Evolutionary conservation across 2,888 invertebrate species (phyloP).

Genomic region (Rotaria sp.): DNA sequence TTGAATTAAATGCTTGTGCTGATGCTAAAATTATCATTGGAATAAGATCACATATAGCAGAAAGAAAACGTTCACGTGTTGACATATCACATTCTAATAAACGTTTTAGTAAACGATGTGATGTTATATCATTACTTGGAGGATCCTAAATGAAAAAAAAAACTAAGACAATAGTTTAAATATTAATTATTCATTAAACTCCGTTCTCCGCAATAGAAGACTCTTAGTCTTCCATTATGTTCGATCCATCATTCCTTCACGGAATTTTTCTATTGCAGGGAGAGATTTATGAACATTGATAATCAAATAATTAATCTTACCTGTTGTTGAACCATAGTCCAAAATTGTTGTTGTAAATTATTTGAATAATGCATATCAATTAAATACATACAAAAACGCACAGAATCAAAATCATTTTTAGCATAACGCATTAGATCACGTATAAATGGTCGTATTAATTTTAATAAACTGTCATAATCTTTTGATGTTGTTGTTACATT

Average conservation of each 20-base stretch:
- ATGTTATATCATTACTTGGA: neutral
- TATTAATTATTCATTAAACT: too few species aligned
- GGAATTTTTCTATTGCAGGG: too few species aligned
- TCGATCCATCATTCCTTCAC: too few species aligned
- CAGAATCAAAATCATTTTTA: slow-evolving; percentile 18
- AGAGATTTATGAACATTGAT: too few species aligned
- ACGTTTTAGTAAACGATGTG: slow-evolving; percentile 25
- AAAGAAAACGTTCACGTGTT: slow-evolving; percentile 15
- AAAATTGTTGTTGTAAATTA: slow-evolving; percentile 1
- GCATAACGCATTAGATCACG: neutral
- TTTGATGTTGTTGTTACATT: neutral
- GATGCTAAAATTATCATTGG: slow-evolving; percentile 3
- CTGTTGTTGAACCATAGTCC: neutral
- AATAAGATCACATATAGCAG: neutral
- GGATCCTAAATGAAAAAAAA: neutral
- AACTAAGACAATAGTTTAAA: neutral
- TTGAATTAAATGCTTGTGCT: neutral
- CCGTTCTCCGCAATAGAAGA: too few species aligned
- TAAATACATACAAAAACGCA: neutral
- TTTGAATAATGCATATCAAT: slow-evolving; percentile 11
- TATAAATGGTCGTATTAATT: neutral
- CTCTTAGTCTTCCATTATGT: too few species aligned
- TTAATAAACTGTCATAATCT: slow-evolving; percentile 8
- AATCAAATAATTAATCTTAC: neutral
- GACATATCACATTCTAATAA: slow-evolving; percentile 3